Evolutionary conservation across 2,797 vertebrate species (phyloP).

Genomic region (Ctenopoma multispine): DNA sequence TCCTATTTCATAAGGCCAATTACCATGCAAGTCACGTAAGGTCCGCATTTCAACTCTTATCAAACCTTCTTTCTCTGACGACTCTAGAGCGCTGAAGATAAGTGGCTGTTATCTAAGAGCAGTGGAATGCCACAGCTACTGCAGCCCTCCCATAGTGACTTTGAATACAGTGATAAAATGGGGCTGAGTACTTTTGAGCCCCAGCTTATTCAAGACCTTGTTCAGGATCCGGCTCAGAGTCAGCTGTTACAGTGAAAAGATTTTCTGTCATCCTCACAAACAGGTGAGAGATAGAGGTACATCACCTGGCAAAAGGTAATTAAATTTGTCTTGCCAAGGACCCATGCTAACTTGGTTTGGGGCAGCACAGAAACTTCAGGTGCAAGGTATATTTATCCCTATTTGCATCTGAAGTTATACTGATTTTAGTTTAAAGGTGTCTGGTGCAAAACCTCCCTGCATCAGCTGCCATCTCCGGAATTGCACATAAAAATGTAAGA

Average conservation of each 20-base stretch:
- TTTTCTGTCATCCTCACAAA: conserved; percentile 53
- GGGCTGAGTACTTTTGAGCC: conserved; percentile 66
- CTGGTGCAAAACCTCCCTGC: conserved; percentile 15
- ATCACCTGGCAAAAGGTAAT: conserved; percentile 65
- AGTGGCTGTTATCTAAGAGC: conserved; percentile 78
- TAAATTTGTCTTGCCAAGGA: conserved; percentile 67
- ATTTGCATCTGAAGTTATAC: conserved; percentile 30
- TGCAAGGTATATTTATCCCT: not conserved
- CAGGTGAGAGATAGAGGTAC: conserved; percentile 66
- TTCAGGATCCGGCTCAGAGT: conserved; percentile 54
- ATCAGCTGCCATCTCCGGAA: conserved; percentile 27
- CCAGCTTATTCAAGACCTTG: conserved; percentile 63
- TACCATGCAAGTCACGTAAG: conserved; percentile 76
- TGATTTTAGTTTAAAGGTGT: conserved; percentile 30
- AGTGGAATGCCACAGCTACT: conserved; percentile 67
- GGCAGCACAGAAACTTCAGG: conserved; percentile 33
- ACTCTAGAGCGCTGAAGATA: conserved; percentile 74
- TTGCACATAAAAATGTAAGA: conserved; percentile 38
- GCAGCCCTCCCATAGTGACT: conserved; percentile 76
- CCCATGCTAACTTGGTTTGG: conserved; percentile 56
- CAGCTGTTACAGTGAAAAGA: conserved; percentile 58
- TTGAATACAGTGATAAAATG: conserved; percentile 75
- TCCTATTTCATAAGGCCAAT: conserved; percentile 66
- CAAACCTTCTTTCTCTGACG: conserved; percentile 73
- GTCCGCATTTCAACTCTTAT: conserved; percentile 78